Evolutionary conservation across 2,888 invertebrate genomes (phyloP), one percentile per base, ranked within the genome.

Genomic region (Noctua janthina): DNA sequence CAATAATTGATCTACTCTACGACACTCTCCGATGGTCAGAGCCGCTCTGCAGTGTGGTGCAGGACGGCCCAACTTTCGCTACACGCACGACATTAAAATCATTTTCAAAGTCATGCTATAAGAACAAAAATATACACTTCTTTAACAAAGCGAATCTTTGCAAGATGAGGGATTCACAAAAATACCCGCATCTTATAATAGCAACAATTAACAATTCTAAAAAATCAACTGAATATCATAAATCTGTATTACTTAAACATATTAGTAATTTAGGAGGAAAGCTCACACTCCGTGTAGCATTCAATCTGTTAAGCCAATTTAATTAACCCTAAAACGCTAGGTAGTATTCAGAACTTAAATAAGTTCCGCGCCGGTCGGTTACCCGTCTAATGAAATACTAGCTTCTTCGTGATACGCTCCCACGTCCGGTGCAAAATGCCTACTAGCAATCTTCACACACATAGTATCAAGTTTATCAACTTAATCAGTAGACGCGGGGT

Each of bases 1-100:
- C 83, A 84, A 81, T 90, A 92, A 93, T 93, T 93, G 93, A 93
- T 92, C 91, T 87, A 88, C 88, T 89, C 87, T 79, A 79, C 77
- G 75, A 83, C 77, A 78, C 69, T 83, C 23, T 23, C 80, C 86
- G 74, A 74, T 83, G 76, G 85, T 84, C 85, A 79, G 51, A 79
- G 64, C 77, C 51, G 43, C 56, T 75, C n/a, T 81, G 73, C 76
- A 83, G 23, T 78, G n/a, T 35, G 23, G 56, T 66, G 51, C 56
- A 66, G 20, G 39, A 15, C 10, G 35, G 15, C 43, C 29, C 51
- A 62, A 64, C 43, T 43, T 35, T 49, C 23, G n/a, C 15, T 20
- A 4, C 51, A n/a, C n/a, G 15, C 59, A 23, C 15, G 17, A 1
- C 39, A 13, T 49, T 15, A 54, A 13, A 46, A 29, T 46, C 7